These are phyloP conservation scores for Hepsetus odoe DNA, from an alignment of 2,113 vertebrate species.

Conservation along the genomic window DNA sequence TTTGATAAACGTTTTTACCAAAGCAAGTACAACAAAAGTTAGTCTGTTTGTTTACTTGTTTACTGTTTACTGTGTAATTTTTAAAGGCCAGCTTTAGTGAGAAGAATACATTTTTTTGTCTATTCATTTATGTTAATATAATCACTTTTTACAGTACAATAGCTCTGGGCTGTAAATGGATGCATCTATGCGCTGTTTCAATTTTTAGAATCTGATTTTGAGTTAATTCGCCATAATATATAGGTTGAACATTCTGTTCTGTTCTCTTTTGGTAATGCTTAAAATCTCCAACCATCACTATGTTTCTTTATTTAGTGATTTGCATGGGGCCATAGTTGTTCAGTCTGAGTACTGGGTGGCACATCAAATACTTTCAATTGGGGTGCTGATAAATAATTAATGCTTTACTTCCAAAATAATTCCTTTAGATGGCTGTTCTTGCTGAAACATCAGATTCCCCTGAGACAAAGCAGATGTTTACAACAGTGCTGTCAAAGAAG, in stretches of 20 bases:
- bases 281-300: not conserved
- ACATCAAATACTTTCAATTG: slow-evolving; percentile 44
- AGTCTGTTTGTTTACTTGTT: no score
- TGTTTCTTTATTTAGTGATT: not conserved
- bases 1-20: no score
- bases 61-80: no score
- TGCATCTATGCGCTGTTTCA: no score
- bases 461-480: slow-evolving; percentile 63
- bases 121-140: no score
- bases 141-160: no score
- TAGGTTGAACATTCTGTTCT: no score
- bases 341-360: slow-evolving; percentile 44
- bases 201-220: not conserved
- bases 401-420: slow-evolving; percentile 43
- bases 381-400: slow-evolving; percentile 53
- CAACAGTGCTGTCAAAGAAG: slow-evolving; percentile 56
- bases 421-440: slow-evolving; percentile 10
- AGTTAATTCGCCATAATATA: no score
- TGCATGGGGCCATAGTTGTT: slow-evolving; percentile 31
- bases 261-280: not conserved
- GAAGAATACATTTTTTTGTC: no score
- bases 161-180: no score
- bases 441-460: slow-evolving; percentile 44
- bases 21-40: no score
- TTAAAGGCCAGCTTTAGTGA: no score